Base-by-base conservation (phyloP, 2,888 invertebrate species). In the Drosophila merina region DNA sequence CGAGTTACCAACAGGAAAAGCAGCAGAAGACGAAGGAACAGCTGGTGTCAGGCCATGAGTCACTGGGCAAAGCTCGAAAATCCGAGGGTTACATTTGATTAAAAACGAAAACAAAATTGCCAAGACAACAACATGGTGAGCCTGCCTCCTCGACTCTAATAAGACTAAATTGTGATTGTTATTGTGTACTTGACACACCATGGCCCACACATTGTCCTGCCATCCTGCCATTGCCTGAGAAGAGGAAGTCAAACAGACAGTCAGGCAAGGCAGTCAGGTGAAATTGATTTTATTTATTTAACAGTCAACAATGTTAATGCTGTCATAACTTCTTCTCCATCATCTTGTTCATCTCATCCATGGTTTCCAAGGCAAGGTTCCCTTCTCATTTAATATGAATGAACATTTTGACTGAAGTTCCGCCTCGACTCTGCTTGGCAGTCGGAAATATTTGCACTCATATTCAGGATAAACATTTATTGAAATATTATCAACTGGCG, bases 261-360 rank as follows among this genome's bases (percentile, higher is more conserved):
- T 20, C 20, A 20, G 20, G 20, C 20, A 20, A 20, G n/a, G 14
- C 72, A 52, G 72, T 36, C 70, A 64, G 72, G 64, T 79, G 57
- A 85, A 87, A 87, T 79, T 83, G 88, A 83, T 87, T 83, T 83
- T 87, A 83, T 85, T 83, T 83, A 87, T 83, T 83, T 72, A 83
- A 58, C 66, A 87, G 79, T 62, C 69, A 67, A 62, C 76, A 72
- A 60, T 26, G 62, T 77, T 86, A 83, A 81, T 50, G 45, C 45
- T 28, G 58, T 33, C 44, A 68, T 66, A 76, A 74, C 67, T 77
- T 70, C 54, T 47, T 38, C 33, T 57, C 47, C 5, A 9, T 6
- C 42, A 8, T 47, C 20, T 20, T 20, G 1, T 20, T 1, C 7
- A 7, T 12, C 42, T 8, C 42, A 7, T 7, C 4, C 25, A 1